Percentiles rank a stretch among this genome's conserved stretches.
Conservation (phyloP, 2,888 invertebrate genomes). For the Panzeria rudis region DNA sequence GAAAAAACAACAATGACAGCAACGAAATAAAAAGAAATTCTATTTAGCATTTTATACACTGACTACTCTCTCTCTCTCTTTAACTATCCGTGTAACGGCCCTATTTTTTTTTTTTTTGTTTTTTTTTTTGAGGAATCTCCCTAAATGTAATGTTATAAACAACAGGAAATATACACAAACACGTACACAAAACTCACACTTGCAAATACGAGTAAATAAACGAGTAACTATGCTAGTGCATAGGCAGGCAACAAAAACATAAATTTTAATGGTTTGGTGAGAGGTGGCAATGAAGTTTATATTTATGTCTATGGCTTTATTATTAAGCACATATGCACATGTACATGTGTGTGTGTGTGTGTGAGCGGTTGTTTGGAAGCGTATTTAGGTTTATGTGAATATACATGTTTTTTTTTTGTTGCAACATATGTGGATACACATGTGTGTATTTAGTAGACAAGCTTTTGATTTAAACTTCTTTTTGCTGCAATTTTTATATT, state of each 20-base stretch:
- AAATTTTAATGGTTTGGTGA: constrained; percentile 44
- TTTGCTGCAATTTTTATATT: constrained; percentile 49
- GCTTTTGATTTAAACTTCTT: constrained; percentile 70
- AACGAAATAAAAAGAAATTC: constrained; percentile 53
- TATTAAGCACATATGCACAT: constrained; percentile 2
- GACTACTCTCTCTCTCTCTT: constrained; percentile 22
- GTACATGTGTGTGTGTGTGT: constrained; percentile 2
- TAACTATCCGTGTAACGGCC: background rate
- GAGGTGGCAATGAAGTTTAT: constrained; percentile 71
- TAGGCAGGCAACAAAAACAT: constrained; percentile 28
- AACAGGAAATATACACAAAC: constrained; percentile 41
- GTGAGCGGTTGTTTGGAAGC: background rate
- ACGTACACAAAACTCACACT: background rate
- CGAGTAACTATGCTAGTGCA: constrained; percentile 1
- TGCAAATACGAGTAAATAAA: background rate
- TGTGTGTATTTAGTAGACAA: constrained; percentile 43
- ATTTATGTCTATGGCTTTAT: constrained; percentile 10
- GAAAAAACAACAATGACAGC: constrained; percentile 4
- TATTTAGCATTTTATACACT: constrained; percentile 59
- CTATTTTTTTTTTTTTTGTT: too few relatives aligned
- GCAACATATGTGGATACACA: background rate
- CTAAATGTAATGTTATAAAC: constrained; percentile 47
- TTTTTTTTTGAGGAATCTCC: constrained; percentile 32
- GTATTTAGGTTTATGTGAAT: constrained; percentile 26
- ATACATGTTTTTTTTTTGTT: background rate